Evolutionary conservation across 92 coral and sea anemone species (phyloP).

Genomic region (Porites rus): DNA sequence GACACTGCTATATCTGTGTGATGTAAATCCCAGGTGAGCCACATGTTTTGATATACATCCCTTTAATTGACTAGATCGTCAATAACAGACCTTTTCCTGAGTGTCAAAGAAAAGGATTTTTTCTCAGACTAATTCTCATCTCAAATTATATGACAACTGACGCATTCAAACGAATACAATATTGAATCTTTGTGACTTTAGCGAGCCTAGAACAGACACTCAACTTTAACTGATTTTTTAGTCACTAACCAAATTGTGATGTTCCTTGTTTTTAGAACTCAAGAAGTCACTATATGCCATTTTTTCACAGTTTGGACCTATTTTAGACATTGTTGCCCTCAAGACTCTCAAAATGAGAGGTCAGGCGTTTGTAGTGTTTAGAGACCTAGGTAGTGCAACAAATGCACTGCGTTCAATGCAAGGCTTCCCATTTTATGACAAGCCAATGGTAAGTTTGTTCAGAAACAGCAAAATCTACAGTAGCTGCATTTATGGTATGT

Average conservation of each 20-base stretch:
- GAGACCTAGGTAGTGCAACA: conserved; percentile 92
- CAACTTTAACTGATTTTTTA: not conserved
- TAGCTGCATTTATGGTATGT: conserved; percentile 18
- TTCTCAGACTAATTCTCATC: too few relatives aligned
- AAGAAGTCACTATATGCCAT: conserved; percentile 99
- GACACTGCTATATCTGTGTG: too few relatives aligned
- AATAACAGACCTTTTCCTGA: too few relatives aligned
- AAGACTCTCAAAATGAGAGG: conserved; percentile 99
- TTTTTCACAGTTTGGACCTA: conserved; percentile 99
- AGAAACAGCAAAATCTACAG: not conserved
- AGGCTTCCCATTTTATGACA: conserved; percentile 99
- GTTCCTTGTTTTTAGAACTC: conserved; percentile 67
- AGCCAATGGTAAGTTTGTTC: conserved; percentile 92
- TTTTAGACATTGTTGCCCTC: conserved; percentile 96
- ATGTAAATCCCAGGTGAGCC: too few relatives aligned
- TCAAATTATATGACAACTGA: too few relatives aligned
- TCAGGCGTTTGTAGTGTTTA: conserved; percentile 99
- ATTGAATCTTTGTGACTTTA: too few relatives aligned
- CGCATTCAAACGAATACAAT: too few relatives aligned
- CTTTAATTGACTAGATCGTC: too few relatives aligned
- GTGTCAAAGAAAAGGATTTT: too few relatives aligned
- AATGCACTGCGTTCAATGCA: conserved; percentile 99
- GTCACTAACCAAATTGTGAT: not conserved
- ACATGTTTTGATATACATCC: too few relatives aligned
- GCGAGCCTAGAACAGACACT: too few relatives aligned